Percentiles rank a stretch among this genome's conserved stretches.
These are phyloP conservation scores for Sarcophaga bullata DNA, from an alignment of 1,140 invertebrate genomes.

Conservation along the genomic window DNA sequence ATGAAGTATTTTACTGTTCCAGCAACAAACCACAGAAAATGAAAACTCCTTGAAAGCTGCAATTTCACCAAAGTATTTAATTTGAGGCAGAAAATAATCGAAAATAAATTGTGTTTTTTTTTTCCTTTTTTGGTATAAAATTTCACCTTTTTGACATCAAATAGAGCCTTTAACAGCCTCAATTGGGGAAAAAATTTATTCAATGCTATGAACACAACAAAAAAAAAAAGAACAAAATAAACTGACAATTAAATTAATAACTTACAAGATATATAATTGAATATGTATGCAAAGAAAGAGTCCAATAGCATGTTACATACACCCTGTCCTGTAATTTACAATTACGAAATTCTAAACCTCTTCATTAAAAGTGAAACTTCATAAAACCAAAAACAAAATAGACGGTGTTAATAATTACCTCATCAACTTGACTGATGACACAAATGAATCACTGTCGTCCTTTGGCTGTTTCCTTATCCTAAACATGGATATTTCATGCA, in stretches of 20 bases:
- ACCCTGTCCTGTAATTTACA: neutral
- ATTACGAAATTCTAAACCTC: constrained; percentile 26
- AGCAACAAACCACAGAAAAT: too few species aligned
- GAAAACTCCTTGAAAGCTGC: too few species aligned
- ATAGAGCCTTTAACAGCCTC: constrained; percentile 24
- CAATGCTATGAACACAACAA: constrained; percentile 21
- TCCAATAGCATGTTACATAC: neutral
- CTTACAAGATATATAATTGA: constrained; percentile 43
- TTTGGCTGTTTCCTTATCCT: neutral
- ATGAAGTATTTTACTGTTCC: too few species aligned
- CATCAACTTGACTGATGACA: constrained; percentile 66
- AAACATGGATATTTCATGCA: constrained; percentile 16
- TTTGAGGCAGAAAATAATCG: too few species aligned
- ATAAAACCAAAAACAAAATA: constrained; percentile 43
- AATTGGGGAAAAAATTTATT: too few species aligned
- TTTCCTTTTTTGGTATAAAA: constrained; percentile 63
- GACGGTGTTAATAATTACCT: constrained; percentile 63
- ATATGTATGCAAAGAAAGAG: constrained; percentile 2
- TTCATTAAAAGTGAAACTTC: constrained; percentile 24
- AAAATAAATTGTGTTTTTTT: too few species aligned
- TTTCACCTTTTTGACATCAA: constrained; percentile 62
- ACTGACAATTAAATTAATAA: constrained; percentile 64
- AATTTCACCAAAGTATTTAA: too few species aligned
- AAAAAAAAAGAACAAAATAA: constrained; percentile 28
- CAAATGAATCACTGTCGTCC: constrained; percentile 65